Percentiles rank a stretch among this genome's conserved stretches.
Conservation (phyloP, 2,888 invertebrate species). For the Polymixis lichenea region DNA sequence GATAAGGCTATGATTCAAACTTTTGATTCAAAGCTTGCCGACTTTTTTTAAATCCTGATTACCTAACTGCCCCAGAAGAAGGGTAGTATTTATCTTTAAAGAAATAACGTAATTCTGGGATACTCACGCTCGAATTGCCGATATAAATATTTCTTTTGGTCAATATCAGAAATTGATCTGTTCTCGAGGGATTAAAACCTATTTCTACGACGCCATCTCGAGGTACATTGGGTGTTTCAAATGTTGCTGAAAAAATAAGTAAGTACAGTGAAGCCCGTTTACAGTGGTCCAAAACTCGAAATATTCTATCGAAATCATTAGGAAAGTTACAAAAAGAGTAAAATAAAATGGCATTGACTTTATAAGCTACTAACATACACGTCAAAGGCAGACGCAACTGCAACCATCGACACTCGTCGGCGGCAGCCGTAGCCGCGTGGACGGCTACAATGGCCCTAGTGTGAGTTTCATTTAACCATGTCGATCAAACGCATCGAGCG, state of each 20-base stretch:
- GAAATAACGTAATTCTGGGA: not conserved
- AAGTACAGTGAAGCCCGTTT: too few relatives aligned
- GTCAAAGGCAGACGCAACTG: not conserved
- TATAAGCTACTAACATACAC: too few relatives aligned
- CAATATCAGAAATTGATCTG: constrained; percentile 81
- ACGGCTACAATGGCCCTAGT: too few relatives aligned
- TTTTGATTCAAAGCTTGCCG: not conserved
- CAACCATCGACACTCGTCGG: not conserved
- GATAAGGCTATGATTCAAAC: not conserved
- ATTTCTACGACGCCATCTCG: constrained; percentile 76
- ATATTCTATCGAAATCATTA: too few relatives aligned
- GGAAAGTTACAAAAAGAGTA: too few relatives aligned
- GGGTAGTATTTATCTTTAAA: not conserved
- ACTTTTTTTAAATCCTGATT: not conserved
- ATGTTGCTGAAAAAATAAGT: constrained; percentile 69
- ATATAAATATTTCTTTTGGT: constrained; percentile 82
- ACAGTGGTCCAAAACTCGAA: too few relatives aligned
- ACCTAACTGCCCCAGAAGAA: too few relatives aligned
- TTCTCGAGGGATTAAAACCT: constrained; percentile 80
- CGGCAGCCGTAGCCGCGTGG: not conserved
- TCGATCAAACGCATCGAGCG: too few relatives aligned
- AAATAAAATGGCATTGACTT: too few relatives aligned
- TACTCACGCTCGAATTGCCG: constrained; percentile 78
- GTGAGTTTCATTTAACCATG: too few relatives aligned
- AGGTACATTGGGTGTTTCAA: constrained; percentile 67